These are phyloP conservation scores for Cuculus canorus DNA, from an alignment of 2,797 vertebrate species.

Conservation along the genomic window DNA sequence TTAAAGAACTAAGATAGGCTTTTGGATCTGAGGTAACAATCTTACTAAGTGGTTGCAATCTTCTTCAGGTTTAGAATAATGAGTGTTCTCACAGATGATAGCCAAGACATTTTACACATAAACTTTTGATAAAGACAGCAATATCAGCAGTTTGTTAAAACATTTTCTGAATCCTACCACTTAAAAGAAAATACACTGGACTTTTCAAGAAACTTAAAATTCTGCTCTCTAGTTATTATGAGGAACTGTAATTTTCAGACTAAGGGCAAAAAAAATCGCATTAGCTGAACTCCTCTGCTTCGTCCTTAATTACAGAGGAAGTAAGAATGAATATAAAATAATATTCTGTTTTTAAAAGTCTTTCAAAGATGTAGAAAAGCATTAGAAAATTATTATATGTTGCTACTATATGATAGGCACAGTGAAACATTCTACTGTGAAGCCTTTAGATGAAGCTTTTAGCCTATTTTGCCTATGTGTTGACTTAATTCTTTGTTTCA, in stretches of 20 bases:
- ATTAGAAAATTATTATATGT: background rate
- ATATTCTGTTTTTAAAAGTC: background rate
- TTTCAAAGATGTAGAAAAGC: background rate
- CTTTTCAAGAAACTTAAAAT: background rate
- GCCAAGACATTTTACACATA: background rate
- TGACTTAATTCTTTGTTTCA: background rate
- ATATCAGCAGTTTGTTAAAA: background rate
- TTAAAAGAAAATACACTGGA: background rate
- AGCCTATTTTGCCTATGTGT: background rate
- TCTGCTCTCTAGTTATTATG: background rate
- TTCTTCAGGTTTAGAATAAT: background rate
- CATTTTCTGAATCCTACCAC: background rate
- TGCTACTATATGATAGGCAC: background rate
- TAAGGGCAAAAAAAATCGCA: background rate
- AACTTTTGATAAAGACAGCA: background rate
- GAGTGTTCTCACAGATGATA: background rate
- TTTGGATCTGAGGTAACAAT: background rate
- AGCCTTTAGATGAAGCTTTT: background rate
- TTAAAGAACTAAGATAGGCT: background rate
- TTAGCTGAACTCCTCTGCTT: background rate
- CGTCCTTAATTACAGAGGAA: background rate
- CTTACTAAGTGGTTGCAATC: background rate
- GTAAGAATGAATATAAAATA: background rate
- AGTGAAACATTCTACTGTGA: background rate
- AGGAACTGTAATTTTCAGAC: background rate